Conservation (phyloP, 2,797 vertebrate species). For the Falco naumanni region DNA sequence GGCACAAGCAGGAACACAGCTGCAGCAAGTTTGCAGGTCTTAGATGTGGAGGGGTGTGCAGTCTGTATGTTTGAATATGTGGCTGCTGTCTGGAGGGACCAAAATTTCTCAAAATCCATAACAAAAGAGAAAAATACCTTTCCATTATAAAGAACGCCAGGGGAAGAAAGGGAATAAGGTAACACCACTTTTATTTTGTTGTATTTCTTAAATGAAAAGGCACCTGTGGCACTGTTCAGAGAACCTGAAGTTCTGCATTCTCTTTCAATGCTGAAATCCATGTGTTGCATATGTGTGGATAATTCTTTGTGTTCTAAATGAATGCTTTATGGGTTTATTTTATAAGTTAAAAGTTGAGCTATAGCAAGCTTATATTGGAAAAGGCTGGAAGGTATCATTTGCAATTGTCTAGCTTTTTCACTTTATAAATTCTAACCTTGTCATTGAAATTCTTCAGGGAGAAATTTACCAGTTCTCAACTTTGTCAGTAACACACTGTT, state of each 20-base stretch:
- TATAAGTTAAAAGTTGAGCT: background rate
- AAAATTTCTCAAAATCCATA: background rate
- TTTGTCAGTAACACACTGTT: background rate
- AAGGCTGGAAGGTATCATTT: background rate
- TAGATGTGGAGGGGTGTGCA: fast-evolving
- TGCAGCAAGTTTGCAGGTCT: background rate
- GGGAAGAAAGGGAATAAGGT: background rate
- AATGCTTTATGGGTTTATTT: background rate
- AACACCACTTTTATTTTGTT: background rate
- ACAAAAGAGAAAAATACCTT: background rate
- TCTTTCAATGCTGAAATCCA: background rate
- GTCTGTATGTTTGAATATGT: background rate
- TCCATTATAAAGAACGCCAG: background rate
- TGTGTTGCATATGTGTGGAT: background rate
- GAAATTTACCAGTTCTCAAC: background rate
- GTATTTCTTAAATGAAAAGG: background rate
- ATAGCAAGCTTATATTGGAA: background rate
- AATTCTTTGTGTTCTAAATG: background rate
- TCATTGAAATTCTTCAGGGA: background rate
- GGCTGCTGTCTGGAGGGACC: background rate
- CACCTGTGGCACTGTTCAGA: background rate
- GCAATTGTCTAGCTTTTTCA: background rate
- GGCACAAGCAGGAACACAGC: background rate
- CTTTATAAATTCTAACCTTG: background rate
- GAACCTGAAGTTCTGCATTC: background rate